Conservation (phyloP, 2,113 vertebrate species). For the Colossoma macropomum region DNA sequence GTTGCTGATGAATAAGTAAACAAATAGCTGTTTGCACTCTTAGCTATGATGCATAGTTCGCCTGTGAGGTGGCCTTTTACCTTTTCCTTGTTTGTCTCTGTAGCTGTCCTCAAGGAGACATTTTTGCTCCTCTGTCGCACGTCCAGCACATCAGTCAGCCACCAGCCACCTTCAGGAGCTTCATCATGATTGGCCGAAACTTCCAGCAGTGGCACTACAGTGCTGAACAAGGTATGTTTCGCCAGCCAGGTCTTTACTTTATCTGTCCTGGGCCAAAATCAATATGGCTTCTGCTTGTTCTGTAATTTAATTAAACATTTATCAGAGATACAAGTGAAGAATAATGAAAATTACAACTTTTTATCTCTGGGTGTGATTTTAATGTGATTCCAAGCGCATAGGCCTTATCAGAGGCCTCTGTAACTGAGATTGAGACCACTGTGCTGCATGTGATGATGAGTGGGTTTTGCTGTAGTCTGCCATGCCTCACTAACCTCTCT, state of each 20-base stretch:
- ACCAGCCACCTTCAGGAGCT: slow-evolving; percentile 80
- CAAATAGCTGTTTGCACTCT: no score
- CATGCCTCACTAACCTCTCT: neutral
- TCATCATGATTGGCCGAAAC: slow-evolving; percentile 93
- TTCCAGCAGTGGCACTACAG: slow-evolving; percentile 94
- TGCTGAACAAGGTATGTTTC: slow-evolving; percentile 86
- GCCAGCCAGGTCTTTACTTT: neutral
- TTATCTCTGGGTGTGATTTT: neutral
- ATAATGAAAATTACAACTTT: neutral
- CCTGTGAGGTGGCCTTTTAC: neutral
- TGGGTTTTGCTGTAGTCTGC: neutral
- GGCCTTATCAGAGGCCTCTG: neutral
- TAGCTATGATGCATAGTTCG: neutral
- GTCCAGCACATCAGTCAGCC: slow-evolving; percentile 74
- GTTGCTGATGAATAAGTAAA: no score
- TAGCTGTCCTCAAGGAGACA: slow-evolving; percentile 72
- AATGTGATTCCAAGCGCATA: neutral
- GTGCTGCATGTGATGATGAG: neutral
- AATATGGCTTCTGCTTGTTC: neutral
- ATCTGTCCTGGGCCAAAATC: neutral
- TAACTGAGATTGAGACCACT: neutral
- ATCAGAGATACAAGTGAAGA: neutral
- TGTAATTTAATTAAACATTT: neutral
- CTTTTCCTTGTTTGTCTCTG: neutral
- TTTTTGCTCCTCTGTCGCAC: slow-evolving; percentile 80